Evolutionary conservation across 2,113 vertebrate genomes (phyloP).

Genomic region (Arvicanthis niloticus): DNA sequence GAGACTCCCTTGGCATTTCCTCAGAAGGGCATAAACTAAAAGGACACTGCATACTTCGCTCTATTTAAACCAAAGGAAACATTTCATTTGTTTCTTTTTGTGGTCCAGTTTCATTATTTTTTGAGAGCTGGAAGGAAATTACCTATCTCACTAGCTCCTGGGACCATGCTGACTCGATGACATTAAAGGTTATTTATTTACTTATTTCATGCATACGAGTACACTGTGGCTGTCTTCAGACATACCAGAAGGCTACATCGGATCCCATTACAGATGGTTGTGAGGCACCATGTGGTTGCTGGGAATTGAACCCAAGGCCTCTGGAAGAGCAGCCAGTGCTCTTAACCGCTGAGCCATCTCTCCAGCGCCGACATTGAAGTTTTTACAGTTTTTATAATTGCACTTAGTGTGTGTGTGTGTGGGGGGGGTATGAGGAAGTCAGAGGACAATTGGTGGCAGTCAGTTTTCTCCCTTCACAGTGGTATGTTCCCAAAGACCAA

Average conservation of each 20-base stretch:
- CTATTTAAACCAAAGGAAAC: background rate
- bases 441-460: background rate
- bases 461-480: background rate
- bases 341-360: too few species aligned
- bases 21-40: rapidly evolving
- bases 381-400: too few species aligned
- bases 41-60: background rate
- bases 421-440: too few species aligned
- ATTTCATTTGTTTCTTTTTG: background rate
- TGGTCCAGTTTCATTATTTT: background rate
- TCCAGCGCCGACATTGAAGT: too few species aligned
- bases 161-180: background rate
- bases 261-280: too few species aligned
- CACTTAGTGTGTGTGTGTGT: too few species aligned
- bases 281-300: too few species aligned
- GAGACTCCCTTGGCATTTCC: background rate
- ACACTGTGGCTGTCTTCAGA: too few species aligned
- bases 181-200: background rate
- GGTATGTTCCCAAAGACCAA: background rate
- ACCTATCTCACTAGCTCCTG: background rate
- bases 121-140: background rate
- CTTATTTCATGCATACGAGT: too few species aligned
- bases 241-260: too few species aligned
- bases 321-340: too few species aligned
- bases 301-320: too few species aligned